These are phyloP conservation scores for Tetramorium simillimum DNA, from an alignment of 1,140 invertebrate genomes.

Conservation along the genomic window DNA sequence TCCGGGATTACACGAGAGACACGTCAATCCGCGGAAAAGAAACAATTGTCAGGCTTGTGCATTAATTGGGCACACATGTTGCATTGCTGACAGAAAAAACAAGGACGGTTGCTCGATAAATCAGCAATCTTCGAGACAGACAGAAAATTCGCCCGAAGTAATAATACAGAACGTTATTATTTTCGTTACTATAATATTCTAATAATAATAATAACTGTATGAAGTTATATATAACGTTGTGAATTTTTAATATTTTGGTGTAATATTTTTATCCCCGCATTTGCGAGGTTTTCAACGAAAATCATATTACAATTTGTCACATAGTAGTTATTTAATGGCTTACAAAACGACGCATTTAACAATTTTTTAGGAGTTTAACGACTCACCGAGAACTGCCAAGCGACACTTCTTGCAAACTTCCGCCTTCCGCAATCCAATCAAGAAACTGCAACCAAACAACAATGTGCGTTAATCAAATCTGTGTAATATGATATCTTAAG, in stretches of 20 bases:
- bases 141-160: neutral
- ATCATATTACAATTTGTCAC: neutral
- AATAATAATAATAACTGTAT: neutral
- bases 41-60: neutral
- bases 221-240: neutral
- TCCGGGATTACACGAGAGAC: neutral
- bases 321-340: neutral
- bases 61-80: neutral
- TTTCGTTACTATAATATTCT: neutral
- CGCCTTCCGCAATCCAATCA: neutral
- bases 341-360: neutral
- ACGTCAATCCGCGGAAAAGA: neutral
- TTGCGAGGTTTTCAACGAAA: neutral
- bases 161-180: neutral
- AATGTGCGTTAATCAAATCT: conserved; percentile 7
- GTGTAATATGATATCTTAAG: neutral
- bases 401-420: neutral
- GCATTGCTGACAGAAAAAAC: neutral
- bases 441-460: neutral
- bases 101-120: neutral
- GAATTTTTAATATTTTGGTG: neutral
- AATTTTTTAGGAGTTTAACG: neutral
- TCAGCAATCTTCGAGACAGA: neutral
- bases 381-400: neutral
- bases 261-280: neutral